These are phyloP conservation scores for Kryphioiulus occultus DNA, from an alignment of 2,888 invertebrate species.

Conservation along the genomic window DNA sequence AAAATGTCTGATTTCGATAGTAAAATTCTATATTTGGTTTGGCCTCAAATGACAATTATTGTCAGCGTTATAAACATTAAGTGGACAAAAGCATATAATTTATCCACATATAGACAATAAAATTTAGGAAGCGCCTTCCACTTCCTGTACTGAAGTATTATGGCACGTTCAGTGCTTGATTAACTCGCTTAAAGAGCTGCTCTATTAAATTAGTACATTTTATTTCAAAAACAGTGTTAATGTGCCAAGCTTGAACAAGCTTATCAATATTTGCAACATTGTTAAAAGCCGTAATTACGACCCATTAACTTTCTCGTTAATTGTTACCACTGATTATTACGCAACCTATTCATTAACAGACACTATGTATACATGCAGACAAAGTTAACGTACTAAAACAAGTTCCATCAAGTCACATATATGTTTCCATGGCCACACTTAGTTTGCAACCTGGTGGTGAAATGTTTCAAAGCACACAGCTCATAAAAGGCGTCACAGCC, in stretches of 20 bases:
- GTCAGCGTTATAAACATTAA: neutral
- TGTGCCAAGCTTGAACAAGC: neutral
- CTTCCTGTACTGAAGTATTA: neutral
- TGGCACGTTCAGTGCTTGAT: neutral
- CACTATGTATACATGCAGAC: no score
- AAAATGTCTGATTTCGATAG: neutral
- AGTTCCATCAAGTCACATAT: no score
- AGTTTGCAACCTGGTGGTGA: no score
- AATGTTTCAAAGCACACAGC: no score
- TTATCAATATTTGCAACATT: neutral
- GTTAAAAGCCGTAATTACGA: neutral
- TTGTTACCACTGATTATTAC: neutral
- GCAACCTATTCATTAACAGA: no score
- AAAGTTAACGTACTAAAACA: no score
- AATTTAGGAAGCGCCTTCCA: neutral
- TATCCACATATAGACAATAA: neutral
- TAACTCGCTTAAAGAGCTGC: neutral
- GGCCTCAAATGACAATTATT: neutral
- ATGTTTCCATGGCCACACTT: no score
- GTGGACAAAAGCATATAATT: neutral
- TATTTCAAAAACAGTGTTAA: neutral
- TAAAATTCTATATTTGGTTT: neutral
- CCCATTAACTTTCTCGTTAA: neutral
- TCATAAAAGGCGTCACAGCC: no score
- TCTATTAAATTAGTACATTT: neutral